Evolutionary conservation across 2,797 vertebrate species (phyloP).

Genomic region (Antrozous pallidus): DNA sequence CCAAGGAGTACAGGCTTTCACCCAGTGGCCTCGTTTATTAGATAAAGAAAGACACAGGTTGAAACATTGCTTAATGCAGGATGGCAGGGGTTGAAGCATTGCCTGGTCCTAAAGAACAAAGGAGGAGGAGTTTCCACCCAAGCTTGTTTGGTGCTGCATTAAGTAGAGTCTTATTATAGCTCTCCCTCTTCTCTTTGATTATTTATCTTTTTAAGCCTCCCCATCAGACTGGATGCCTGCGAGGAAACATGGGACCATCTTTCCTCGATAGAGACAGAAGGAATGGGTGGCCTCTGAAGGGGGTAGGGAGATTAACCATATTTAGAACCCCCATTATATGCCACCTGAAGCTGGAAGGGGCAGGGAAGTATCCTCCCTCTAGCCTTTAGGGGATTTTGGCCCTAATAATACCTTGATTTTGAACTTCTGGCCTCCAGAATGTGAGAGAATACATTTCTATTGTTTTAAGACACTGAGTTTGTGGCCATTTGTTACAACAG

Average conservation of each 20-base stretch:
- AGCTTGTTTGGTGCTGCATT: not conserved
- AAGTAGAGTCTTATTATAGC: not conserved
- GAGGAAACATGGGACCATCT: not conserved
- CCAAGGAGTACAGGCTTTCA: not conserved
- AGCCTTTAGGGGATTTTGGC: not conserved
- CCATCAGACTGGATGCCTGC: not conserved
- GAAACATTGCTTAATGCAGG: conserved; percentile 13
- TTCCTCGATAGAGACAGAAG: not conserved
- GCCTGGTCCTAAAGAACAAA: not conserved
- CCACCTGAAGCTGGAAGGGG: not conserved
- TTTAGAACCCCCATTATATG: not conserved
- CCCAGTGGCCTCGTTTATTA: not conserved
- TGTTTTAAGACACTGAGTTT: not conserved
- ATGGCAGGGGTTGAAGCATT: conserved; percentile 4
- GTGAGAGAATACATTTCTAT: not conserved
- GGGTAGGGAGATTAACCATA: not conserved
- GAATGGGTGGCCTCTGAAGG: not conserved
- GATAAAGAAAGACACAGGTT: conserved; percentile 21
- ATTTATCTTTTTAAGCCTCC: not conserved
- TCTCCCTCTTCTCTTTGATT: not conserved
- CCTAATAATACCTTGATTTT: not conserved
- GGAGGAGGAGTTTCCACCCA: not conserved
- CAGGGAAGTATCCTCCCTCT: not conserved
- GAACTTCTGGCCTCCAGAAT: not conserved
- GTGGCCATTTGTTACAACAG: not conserved